Base-by-base conservation (phyloP, 1,140 invertebrate genomes). In the Bactericera cockerelli region DNA sequence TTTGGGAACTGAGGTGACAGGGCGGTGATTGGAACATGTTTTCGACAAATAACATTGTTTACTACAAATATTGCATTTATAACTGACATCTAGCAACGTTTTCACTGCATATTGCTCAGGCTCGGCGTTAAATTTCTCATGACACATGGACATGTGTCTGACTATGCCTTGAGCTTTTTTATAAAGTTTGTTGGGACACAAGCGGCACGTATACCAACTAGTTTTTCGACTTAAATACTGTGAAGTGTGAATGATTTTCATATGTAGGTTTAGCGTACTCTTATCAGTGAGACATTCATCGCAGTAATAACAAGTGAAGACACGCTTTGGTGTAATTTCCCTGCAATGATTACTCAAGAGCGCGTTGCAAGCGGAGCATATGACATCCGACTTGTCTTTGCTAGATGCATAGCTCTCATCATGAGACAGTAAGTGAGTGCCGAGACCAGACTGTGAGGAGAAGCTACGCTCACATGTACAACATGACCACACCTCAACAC, bases 301-400 rank as follows among this genome's bases (percentile, higher is more conserved):
- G 11, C 55, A 33, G 53, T 55, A 62, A 2, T 54, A 16, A 57
- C 26, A 36, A 39, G 59, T 61, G 13, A 58, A 36, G 21, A 36
- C 57, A 1, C 38, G 57, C 21, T 8, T n/a, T 49, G 54, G 26
- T 57, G 26, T 24, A 0, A 33, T 42, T 4, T 25, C 57, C 1
- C 58, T 13, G 38, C n/a, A 22, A 24, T 62, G 53, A 14, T 24
- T n/a, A 31, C 56, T 36, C 28, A 31, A 31, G 28, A 6, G 28
- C 4, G 28, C 13, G 13, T 13, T 6, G 28, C 28, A 31, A 31
- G 28, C 4, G 28, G 28, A 31, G 13, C 28, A 31, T 13, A 31
- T 6, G 28, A 6, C 28, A 6, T 31, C 28, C 13, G 28, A 31
- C 28, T 6, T 6, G 4, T 31, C 28, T 31, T 31, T 31, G 28